Base-by-base conservation (phyloP, 1,140 invertebrate genomes). In the Drosophila kikkawai region DNA sequence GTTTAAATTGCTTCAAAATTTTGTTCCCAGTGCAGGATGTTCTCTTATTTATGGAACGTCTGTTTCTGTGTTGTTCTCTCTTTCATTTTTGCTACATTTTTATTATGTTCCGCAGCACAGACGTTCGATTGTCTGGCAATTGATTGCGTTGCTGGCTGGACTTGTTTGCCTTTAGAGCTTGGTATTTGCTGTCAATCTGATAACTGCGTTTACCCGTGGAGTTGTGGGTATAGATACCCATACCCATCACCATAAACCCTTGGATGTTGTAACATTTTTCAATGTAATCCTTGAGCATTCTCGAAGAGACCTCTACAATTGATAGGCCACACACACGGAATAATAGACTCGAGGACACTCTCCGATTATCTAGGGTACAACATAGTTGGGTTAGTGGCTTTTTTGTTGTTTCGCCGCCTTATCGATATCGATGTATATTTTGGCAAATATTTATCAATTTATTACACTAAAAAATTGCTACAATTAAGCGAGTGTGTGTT, bases 371-470 rank as follows among this genome's bases (percentile, higher is more conserved):
- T 3, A n/a, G 51, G 32, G 51, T 53, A 26, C 34, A 5, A 7
- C 22, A 50, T 22, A 56, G 34, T 47, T 60, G 32, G 15, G 36
- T 26, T 8, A 12, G n/a, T 13, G n/a, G 19, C 15, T 44, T 61
- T 58, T 45, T 32, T 41, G 15, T 44, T 53, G 11, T 56, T 64
- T 61, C 11, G 9, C 32, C 37, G 37, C 53, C 39, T 80, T 87
- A 87, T 87, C 84, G 76, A 70, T 53, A 64, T 70, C 19, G 56
- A 60, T 50, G 9, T 67, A 37, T 65, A 41, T 58, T 87, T 88
- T 84, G 78, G 67, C 80, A 84, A 90, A 90, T 90, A 90, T 90
- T 90, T 90, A 88, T 88, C 85, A 79, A 88, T 88, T 81, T 84
- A 90, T 90, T 84, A 63, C 75, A 67, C 80, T 84, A 79, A 90